phyloP scores from a whole-genome alignment of 2,797 vertebrate species.

The Kryptolebias ocellatus region DNA sequence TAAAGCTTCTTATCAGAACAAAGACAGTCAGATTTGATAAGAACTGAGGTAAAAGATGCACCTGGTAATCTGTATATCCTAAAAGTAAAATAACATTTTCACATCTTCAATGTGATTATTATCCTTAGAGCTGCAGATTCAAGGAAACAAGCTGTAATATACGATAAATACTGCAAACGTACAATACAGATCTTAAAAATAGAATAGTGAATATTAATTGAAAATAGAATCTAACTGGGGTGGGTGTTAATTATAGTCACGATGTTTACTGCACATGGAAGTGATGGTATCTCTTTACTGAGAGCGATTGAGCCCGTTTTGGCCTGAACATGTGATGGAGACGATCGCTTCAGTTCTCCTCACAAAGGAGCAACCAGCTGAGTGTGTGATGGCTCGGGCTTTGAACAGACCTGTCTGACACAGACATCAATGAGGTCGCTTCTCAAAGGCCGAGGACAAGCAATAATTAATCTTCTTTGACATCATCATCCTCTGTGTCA shows the following conservation, averaged over 20 bases:
- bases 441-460: slow-evolving; percentile 52
- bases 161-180: slow-evolving; percentile 3
- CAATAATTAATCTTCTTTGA: slow-evolving; percentile 74
- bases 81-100: not conserved
- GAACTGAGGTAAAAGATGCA: not conserved
- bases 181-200: slow-evolving; percentile 1
- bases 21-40: not conserved
- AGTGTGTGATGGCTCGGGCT: slow-evolving; percentile 34
- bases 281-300: slow-evolving; percentile 19
- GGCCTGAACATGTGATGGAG: slow-evolving; percentile 23
- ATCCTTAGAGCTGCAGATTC: not conserved
- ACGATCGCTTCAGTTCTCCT: slow-evolving; percentile 26
- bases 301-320: slow-evolving; percentile 31
- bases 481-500: slow-evolving; percentile 69
- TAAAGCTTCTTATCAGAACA: not conserved
- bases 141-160: not conserved
- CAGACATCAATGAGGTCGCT: slow-evolving; percentile 61
- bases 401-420: slow-evolving; percentile 52
- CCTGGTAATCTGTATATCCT: too few relatives aligned
- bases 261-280: slow-evolving; percentile 15
- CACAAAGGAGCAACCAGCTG: slow-evolving; percentile 47
- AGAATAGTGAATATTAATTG: slow-evolving; percentile 8
- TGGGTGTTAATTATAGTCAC: slow-evolving; percentile 34
- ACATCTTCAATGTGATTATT: not conserved
- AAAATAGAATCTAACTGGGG: not conserved